Base-by-base conservation (phyloP, 1,140 invertebrate genomes). In the Lepidurus packardi region DNA sequence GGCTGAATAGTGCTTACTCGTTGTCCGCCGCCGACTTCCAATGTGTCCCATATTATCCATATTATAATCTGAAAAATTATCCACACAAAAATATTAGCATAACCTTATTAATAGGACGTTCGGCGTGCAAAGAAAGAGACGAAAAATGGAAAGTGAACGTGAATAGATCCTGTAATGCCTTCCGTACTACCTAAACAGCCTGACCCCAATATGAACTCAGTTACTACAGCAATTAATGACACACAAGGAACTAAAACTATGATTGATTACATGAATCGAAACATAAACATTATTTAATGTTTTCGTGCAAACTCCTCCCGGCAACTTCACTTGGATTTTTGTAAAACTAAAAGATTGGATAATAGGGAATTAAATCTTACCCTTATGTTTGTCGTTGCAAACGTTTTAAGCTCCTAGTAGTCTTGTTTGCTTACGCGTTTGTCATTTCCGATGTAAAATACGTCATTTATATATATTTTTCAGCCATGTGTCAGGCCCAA, bases 1-100 rank as follows among this genome's bases (percentile, higher is more conserved):
- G 9, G 85, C 87, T 44, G 92, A 91, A 82, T 91, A 91, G 82
- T 92, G 91, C 83, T 91, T 91, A 75, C 90, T 88, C 80, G 89
- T 89, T 80, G 88, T 88, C 80, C 92, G 88, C 82, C 91, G 88
- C 82, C 93, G 87, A 83, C 92, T 91, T 81, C 89, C 89, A 81
- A 90, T 81, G 74, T 81, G 81, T 65, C 81, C 80, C 76, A 80
- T 79, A 78, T 79, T 82, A 73, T 82, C 81, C 81, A 82, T 82
- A 1, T 13, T 65, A 65, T 34, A 65, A 0, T 13, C 13, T 65
- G 53, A n/a, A 7, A 34, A 34, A 34, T 34, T 34, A 34, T 34
- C 34, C 34, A 34, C 34, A 34, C 2, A 34, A 34, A 34, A 34
- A 34, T 4, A 34, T 34, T 34, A 34, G 34, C 34, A 34, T 4